phyloP scores from a whole-genome alignment of 2,888 invertebrate genomes.

The Tetrapedia diversipes region DNA sequence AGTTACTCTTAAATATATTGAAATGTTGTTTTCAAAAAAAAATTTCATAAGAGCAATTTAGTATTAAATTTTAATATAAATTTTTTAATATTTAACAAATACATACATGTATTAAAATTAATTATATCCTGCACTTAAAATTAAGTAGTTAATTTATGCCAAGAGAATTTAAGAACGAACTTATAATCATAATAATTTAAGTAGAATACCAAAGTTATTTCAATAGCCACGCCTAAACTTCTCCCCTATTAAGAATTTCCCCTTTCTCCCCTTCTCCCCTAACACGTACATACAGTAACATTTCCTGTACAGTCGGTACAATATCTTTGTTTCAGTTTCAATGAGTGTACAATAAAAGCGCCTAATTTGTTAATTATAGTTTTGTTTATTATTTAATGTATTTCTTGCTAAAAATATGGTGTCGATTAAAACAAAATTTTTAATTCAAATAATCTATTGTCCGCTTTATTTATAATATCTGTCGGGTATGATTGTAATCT shows the following conservation, averaged over 20 bases:
- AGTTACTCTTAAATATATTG: slow-evolving; percentile 35
- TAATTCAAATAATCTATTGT: slow-evolving; percentile 40
- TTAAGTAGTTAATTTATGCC: slow-evolving; percentile 9
- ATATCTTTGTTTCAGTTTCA: slow-evolving; percentile 24
- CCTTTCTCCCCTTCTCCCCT: slow-evolving; percentile 26
- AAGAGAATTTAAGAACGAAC: neutral
- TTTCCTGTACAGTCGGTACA: slow-evolving; percentile 58
- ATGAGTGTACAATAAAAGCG: slow-evolving; percentile 9
- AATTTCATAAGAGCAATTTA: slow-evolving; percentile 15
- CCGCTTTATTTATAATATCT: slow-evolving; percentile 4
- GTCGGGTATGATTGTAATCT: slow-evolving; percentile 40
- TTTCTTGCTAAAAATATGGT: slow-evolving; percentile 24
- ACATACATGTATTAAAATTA: slow-evolving; percentile 7
- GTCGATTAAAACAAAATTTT: slow-evolving; percentile 23
- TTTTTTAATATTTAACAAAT: slow-evolving; percentile 18
- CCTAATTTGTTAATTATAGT: slow-evolving; percentile 26
- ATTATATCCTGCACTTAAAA: slow-evolving; percentile 8
- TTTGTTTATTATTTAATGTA: neutral
- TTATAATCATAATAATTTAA: slow-evolving; percentile 20
- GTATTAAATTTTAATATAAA: slow-evolving; percentile 26
- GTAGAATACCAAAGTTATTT: slow-evolving; percentile 43
- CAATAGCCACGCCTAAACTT: slow-evolving; percentile 75
- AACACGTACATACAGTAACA: slow-evolving; percentile 34
- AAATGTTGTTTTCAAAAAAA: slow-evolving; percentile 28
- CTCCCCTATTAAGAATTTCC: slow-evolving; percentile 52